Evolutionary conservation across 1,140 invertebrate species (phyloP).

Genomic region (Antheraea mylitta): DNA sequence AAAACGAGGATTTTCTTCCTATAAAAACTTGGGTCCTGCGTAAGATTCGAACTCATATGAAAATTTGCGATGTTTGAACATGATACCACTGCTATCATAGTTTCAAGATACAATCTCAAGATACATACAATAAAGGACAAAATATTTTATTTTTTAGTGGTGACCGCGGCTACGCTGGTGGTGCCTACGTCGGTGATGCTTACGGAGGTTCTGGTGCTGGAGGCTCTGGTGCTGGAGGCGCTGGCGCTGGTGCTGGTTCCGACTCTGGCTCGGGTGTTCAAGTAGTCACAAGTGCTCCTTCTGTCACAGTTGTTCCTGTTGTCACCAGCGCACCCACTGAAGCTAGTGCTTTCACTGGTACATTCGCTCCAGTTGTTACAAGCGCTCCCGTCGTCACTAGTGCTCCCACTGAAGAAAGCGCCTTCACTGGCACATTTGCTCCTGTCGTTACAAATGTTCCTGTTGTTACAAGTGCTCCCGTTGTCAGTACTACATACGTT

Average conservation of each 20-base stretch:
- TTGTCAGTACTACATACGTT: not conserved
- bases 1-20: too few relatives aligned
- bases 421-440: not conserved
- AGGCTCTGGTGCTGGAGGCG: conserved; percentile 30
- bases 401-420: not conserved
- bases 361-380: conserved; percentile 43
- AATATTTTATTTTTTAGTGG: conserved; percentile 6
- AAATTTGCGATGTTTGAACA: too few relatives aligned
- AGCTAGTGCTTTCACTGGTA: conserved; percentile 24
- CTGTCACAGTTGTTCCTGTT: not conserved
- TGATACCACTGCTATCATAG: too few relatives aligned
- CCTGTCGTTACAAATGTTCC: not conserved
- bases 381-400: not conserved
- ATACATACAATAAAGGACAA: too few relatives aligned
- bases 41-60: too few relatives aligned
- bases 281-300: conserved; percentile 17
- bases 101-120: too few relatives aligned
- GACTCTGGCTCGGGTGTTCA: conserved; percentile 19
- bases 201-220: conserved; percentile 12
- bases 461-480: not conserved
- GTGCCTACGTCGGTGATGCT: not conserved
- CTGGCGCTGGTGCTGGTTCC: conserved; percentile 20
- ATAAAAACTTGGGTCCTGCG: too few relatives aligned
- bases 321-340: not conserved
- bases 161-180: not conserved